Conservation (phyloP, 2,113 vertebrate genomes). For the Pontoporia blainvillei region DNA sequence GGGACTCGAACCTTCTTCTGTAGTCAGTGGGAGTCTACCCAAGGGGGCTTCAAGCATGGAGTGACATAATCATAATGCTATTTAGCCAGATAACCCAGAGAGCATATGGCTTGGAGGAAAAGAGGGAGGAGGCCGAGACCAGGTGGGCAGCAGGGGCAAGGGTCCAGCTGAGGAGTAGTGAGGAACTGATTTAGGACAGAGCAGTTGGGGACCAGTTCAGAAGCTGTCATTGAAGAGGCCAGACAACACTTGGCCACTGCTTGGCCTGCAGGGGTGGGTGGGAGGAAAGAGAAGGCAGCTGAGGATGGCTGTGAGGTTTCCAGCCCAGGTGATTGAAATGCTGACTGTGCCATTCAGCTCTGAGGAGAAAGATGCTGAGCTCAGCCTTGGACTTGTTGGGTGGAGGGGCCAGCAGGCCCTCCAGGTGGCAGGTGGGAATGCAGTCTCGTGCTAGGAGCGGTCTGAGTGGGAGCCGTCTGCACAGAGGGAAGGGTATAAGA, state of each 20-base stretch:
- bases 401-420: background rate
- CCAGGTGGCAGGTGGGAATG: constrained; percentile 17
- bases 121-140: background rate
- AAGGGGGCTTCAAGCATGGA: background rate
- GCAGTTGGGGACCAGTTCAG: background rate
- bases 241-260: background rate
- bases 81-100: background rate
- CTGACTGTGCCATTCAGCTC: background rate
- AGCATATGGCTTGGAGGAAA: background rate
- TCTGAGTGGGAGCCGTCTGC: background rate
- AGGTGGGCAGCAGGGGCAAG: background rate
- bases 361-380: background rate
- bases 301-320: background rate
- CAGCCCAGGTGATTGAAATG: background rate
- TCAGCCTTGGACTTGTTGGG: background rate
- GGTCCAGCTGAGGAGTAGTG: background rate
- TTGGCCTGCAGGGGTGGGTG: fast-evolving
- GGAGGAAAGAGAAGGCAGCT: background rate
- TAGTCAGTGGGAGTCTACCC: background rate
- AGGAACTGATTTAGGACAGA: background rate
- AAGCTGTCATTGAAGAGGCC: background rate
- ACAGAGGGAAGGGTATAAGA: background rate
- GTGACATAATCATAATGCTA: background rate
- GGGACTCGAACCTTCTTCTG: background rate
- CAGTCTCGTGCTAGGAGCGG: background rate